Percentiles rank a stretch among this genome's conserved stretches.
Evolutionary conservation across 2,113 vertebrate genomes (phyloP).

Genomic region (Empidonax alnorum): DNA sequence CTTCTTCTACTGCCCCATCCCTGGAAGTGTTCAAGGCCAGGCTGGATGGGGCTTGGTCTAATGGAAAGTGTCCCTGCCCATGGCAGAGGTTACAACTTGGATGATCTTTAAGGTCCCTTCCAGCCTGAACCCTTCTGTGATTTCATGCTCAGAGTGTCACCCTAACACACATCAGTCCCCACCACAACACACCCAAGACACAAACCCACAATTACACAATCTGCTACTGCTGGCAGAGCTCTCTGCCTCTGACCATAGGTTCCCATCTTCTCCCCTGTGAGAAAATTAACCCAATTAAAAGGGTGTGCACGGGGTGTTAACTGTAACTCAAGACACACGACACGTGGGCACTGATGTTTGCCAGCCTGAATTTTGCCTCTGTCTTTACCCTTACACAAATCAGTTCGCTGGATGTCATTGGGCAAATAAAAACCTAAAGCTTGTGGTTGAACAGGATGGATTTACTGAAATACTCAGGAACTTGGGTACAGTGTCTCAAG

Average conservation of each 20-base stretch:
- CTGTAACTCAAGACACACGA: not conserved
- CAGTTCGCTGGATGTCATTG: accelerated
- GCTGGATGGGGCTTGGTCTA: not conserved
- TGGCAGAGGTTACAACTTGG: not conserved
- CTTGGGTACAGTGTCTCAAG: not conserved
- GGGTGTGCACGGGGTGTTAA: too few species aligned
- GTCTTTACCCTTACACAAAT: not conserved
- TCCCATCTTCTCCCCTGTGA: not conserved
- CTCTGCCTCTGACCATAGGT: not conserved
- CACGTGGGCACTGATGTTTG: too few species aligned
- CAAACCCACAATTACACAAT: not conserved
- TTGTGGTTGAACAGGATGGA: not conserved
- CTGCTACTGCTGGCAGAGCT: not conserved
- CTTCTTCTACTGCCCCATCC: not conserved
- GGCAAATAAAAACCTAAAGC: not conserved
- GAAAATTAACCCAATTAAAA: not conserved
- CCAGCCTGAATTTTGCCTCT: not conserved
- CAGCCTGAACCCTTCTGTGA: not conserved
- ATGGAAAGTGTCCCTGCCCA: not conserved
- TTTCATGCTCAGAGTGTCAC: too few species aligned
- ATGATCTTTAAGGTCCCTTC: not conserved
- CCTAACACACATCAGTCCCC: not conserved
- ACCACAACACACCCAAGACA: not conserved
- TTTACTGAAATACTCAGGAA: not conserved
- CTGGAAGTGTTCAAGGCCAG: not conserved